Evolutionary conservation across 2,888 invertebrate genomes (phyloP).

Genomic region (Drosophila neutralis): DNA sequence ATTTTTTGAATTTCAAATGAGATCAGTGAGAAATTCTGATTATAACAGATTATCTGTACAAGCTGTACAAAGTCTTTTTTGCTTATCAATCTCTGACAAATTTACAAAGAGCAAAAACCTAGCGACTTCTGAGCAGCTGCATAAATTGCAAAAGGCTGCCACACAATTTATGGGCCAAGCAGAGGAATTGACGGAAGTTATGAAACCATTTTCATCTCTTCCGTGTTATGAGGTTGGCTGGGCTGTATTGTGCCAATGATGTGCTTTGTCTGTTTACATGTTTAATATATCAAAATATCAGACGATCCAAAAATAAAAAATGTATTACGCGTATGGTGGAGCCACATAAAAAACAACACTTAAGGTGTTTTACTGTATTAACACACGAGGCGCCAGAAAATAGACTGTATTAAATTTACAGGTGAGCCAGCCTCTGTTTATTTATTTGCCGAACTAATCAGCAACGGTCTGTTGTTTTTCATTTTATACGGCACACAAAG

Average conservation of each 20-base stretch:
- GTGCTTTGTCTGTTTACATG: constrained; percentile 39
- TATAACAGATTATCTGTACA: not conserved
- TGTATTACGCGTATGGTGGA: constrained; percentile 48
- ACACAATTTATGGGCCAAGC: constrained; percentile 49
- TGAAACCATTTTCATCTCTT: constrained; percentile 22
- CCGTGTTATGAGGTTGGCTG: constrained; percentile 14
- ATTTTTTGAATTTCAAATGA: not conserved
- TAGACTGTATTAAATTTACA: constrained; percentile 43
- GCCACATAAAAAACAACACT: constrained; percentile 15
- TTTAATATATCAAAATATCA: constrained; percentile 64
- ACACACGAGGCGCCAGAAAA: constrained; percentile 25
- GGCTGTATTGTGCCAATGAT: constrained; percentile 33
- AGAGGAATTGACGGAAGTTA: constrained; percentile 11
- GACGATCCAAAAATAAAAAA: constrained; percentile 58
- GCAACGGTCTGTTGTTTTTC: constrained; percentile 67
- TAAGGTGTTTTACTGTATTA: constrained; percentile 44
- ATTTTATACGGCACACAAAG: constrained; percentile 41
- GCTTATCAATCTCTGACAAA: not conserved
- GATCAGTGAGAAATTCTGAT: not conserved
- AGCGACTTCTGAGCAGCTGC: constrained; percentile 16
- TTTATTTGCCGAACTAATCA: constrained; percentile 66
- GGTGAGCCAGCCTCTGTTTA: constrained; percentile 9
- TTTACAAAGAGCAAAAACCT: not conserved
- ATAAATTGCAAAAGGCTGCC: constrained; percentile 45
- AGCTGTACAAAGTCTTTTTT: not conserved